Evolutionary conservation across 2,113 vertebrate species (phyloP).

Genomic region (Myotis brandtii): DNA sequence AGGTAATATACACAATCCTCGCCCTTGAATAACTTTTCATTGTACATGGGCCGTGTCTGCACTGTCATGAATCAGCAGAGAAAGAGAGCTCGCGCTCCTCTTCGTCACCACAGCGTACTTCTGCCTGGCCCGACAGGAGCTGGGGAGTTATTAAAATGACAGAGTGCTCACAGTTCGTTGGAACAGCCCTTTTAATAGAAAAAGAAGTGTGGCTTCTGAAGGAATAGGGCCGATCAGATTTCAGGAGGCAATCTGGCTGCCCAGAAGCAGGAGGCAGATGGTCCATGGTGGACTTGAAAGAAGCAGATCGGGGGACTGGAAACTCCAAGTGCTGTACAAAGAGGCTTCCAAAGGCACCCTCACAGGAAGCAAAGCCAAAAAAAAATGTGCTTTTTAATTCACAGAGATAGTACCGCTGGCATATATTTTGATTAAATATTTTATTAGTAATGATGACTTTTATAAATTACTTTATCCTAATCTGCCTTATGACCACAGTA

Average conservation of each 20-base stretch:
- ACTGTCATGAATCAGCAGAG: neutral
- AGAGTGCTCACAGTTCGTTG: neutral
- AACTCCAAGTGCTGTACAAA: neutral
- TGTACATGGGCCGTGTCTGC: neutral
- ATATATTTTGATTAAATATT: neutral
- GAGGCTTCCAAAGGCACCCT: neutral
- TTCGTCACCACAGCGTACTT: neutral
- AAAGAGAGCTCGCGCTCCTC: neutral
- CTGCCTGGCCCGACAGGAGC: neutral
- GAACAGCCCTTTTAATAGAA: constrained; percentile 14
- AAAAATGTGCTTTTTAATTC: neutral
- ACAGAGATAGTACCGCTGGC: neutral
- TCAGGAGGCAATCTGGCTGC: constrained; percentile 10
- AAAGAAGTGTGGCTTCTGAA: constrained; percentile 38
- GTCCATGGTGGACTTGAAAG: neutral
- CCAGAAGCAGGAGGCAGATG: neutral
- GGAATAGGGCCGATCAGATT: neutral
- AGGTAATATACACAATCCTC: neutral
- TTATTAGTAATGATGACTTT: constrained; percentile 43
- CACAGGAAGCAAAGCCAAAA: neutral
- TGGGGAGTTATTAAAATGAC: neutral
- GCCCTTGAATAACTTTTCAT: neutral
- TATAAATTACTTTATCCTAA: constrained; percentile 42
- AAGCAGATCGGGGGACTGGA: neutral
- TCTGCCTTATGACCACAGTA: constrained; percentile 43